Percentiles rank a stretch among this genome's conserved stretches.
Evolutionary conservation across 2,797 vertebrate genomes (phyloP).

Genomic region (Chaunax sp.): DNA sequence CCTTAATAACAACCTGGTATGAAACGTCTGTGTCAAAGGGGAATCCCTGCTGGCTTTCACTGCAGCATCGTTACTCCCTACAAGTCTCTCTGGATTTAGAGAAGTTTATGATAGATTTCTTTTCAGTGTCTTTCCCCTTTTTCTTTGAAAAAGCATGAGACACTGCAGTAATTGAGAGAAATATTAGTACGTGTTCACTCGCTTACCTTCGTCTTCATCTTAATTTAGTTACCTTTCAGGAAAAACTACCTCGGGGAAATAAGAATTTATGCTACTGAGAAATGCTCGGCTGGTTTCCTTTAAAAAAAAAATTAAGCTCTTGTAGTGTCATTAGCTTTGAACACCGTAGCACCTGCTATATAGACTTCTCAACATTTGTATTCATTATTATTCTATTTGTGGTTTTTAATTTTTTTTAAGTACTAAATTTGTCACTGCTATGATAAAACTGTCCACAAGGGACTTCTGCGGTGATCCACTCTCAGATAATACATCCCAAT

Average conservation of each 20-base stretch:
- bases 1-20: slow-evolving; percentile 33
- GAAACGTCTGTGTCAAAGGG: slow-evolving; percentile 20
- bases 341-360: slow-evolving; percentile 5
- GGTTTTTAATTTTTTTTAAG: neutral
- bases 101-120: slow-evolving; percentile 11
- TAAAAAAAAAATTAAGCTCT: slow-evolving; percentile 21
- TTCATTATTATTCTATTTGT: slow-evolving; percentile 20
- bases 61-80: slow-evolving; percentile 20
- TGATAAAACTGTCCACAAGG: too few relatives aligned
- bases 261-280: slow-evolving; percentile 50
- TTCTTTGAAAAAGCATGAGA: slow-evolving; percentile 21
- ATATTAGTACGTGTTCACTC: slow-evolving; percentile 49
- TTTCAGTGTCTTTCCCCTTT: slow-evolving; percentile 4
- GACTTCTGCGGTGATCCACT: neutral
- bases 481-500: neutral
- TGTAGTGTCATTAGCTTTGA: slow-evolving; percentile 48
- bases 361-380: slow-evolving; percentile 15
- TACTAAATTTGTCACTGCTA: too few relatives aligned
- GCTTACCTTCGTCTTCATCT: slow-evolving; percentile 51
- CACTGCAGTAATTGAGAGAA: slow-evolving; percentile 56
- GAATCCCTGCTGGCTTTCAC: slow-evolving; percentile 15
- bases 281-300: slow-evolving; percentile 37
- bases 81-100: slow-evolving; percentile 30
- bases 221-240: slow-evolving; percentile 66
- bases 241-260: slow-evolving; percentile 53